Evolutionary conservation across 2,888 invertebrate genomes (phyloP).

Genomic region (Drosophila setosimentum): DNA sequence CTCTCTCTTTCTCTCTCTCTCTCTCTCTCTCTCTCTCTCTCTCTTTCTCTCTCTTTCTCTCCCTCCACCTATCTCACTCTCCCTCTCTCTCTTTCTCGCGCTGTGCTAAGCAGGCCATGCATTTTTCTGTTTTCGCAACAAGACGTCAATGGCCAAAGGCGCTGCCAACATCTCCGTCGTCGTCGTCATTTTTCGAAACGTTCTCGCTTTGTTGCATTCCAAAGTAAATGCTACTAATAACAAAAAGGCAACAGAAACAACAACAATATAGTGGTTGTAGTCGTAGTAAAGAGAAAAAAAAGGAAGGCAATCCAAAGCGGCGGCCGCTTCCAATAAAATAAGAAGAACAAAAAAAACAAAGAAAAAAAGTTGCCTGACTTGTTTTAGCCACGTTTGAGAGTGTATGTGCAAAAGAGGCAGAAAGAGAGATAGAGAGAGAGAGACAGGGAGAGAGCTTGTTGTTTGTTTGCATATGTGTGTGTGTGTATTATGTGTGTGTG

Average conservation of each 20-base stretch:
- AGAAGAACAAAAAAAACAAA: constrained; percentile 79
- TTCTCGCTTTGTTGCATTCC: constrained; percentile 81
- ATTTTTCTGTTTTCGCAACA: constrained; percentile 74
- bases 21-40: background rate
- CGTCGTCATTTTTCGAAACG: constrained; percentile 77
- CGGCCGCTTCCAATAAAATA: constrained; percentile 75
- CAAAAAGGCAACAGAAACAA: constrained; percentile 62
- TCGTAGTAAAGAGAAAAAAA: constrained; percentile 64
- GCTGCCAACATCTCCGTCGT: constrained; percentile 52
- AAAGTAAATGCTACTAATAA: constrained; percentile 82
- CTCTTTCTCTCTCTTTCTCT: background rate
- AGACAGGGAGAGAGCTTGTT: constrained; percentile 13
- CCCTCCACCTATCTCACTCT: background rate
- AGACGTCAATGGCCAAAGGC: constrained; percentile 71
- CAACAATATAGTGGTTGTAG: constrained; percentile 46
- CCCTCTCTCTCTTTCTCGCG: constrained; percentile 13
- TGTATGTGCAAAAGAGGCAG: constrained; percentile 18
- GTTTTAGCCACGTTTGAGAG: constrained; percentile 64
- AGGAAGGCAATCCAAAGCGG: constrained; percentile 77
- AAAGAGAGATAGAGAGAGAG: constrained; percentile 9
- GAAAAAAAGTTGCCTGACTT: constrained; percentile 82
- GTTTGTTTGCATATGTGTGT: constrained; percentile 6
- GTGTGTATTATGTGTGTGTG: constrained; percentile 26
- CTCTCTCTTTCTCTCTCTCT: constrained; percentile 1
- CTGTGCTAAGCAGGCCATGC: constrained; percentile 68